Evolutionary conservation across 2,113 vertebrate genomes (phyloP).

Genomic region (Sula dactylatra): DNA sequence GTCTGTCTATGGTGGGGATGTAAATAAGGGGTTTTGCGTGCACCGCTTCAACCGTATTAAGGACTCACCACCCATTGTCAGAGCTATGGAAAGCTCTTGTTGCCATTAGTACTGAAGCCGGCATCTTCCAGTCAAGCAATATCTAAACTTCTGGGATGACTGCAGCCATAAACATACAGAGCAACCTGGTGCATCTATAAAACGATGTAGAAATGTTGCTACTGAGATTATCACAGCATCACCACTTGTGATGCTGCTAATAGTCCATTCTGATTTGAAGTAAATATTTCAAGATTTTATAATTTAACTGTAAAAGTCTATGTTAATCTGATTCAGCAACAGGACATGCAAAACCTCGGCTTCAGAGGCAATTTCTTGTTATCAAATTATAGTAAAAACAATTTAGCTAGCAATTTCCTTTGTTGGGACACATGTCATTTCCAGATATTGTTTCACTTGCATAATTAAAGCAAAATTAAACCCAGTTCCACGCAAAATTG

Average conservation of each 20-base stretch:
- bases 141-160: neutral
- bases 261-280: neutral
- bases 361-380: neutral
- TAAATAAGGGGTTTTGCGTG: rapidly evolving
- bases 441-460: neutral
- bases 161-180: neutral
- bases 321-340: neutral
- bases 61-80: neutral
- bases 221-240: neutral
- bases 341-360: neutral
- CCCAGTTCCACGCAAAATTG: neutral
- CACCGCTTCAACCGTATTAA: neutral
- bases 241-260: neutral
- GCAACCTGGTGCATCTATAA: neutral
- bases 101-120: neutral
- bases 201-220: rapidly evolving
- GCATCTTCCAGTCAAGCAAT: neutral
- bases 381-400: neutral
- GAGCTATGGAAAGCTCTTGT: neutral
- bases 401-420: neutral
- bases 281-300: neutral
- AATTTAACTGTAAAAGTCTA: neutral
- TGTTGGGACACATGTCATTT: neutral
- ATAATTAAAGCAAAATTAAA: neutral
- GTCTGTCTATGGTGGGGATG: rapidly evolving